phyloP scores from a whole-genome alignment of 2,113 vertebrate species.

The Mesocricetus auratus region DNA sequence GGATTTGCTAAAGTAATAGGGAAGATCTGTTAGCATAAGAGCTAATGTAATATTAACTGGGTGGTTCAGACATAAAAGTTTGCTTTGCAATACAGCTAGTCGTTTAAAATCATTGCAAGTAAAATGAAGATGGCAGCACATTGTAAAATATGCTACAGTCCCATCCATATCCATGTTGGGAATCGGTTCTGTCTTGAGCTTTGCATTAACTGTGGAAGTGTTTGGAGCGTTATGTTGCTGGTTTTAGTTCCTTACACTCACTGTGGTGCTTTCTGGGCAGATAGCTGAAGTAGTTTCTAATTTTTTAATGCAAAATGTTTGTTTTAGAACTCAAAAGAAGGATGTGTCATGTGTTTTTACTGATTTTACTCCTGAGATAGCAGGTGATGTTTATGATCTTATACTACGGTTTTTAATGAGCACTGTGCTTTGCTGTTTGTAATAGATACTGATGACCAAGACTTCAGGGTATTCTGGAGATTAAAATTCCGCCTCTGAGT shows the following conservation, averaged over 20 bases:
- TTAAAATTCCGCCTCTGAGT: conserved; percentile 40
- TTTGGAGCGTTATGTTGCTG: neutral
- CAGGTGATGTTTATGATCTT: conserved; percentile 34
- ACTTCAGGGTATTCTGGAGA: conserved; percentile 6
- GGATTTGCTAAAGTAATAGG: neutral
- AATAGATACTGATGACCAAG: conserved; percentile 14
- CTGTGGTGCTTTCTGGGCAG: neutral
- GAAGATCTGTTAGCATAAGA: neutral
- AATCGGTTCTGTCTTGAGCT: conserved; percentile 37
- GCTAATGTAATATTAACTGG: neutral
- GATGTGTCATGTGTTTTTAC: neutral
- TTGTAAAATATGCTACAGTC: neutral
- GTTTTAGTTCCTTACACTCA: conserved; percentile 41
- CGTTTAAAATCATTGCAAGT: conserved; percentile 27
- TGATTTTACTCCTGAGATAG: neutral
- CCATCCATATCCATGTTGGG: conserved; percentile 15
- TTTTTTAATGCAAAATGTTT: conserved; percentile 8
- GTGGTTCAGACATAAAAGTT: conserved; percentile 9
- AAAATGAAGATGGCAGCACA: neutral
- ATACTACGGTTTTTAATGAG: conserved; percentile 3
- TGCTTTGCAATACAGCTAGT: conserved; percentile 29
- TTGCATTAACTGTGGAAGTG: neutral
- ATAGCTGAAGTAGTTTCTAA: conserved; percentile 53
- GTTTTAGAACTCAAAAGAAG: neutral
- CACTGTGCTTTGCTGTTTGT: conserved; percentile 44